phyloP scores from a whole-genome alignment of 2,797 vertebrate genomes.

The Eurystomus glaucurus region DNA sequence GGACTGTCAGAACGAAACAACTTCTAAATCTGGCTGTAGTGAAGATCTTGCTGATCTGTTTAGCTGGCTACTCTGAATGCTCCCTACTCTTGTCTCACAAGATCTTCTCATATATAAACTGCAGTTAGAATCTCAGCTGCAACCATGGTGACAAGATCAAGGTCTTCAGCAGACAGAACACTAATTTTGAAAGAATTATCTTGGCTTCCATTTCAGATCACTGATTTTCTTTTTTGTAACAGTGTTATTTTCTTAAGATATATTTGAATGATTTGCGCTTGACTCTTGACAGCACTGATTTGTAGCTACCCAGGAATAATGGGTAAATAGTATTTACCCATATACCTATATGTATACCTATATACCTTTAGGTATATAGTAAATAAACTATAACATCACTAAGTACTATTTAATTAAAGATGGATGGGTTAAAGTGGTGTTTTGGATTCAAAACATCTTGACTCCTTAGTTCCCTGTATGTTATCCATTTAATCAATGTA shows the following conservation, averaged over 20 bases:
- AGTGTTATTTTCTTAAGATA: background rate
- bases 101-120: slow-evolving; percentile 53
- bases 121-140: slow-evolving; percentile 54
- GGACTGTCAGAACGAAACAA: slow-evolving; percentile 26
- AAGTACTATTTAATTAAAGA: background rate
- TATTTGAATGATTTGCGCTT: background rate
- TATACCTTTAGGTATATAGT: background rate
- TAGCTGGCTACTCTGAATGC: slow-evolving; percentile 10
- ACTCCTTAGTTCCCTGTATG: background rate
- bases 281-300: background rate
- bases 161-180: slow-evolving; percentile 41
- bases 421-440: background rate
- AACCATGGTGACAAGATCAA: slow-evolving; percentile 74
- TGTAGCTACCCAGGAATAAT: background rate
- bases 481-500: background rate
- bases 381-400: background rate
- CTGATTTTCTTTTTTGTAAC: background rate
- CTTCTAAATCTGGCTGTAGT: background rate
- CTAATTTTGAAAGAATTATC: slow-evolving; percentile 44
- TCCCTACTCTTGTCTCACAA: slow-evolving; percentile 37
- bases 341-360: too few relatives aligned
- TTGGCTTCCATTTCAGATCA: slow-evolving; percentile 38
- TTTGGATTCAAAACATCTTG: slow-evolving; percentile 10
- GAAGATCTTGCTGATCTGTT: slow-evolving; percentile 27
- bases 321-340: too few relatives aligned